A percentile compares a stretch with the other conserved stretches of the same genome.
These are phyloP conservation scores for Agelastica alni DNA, from an alignment of 2,888 invertebrate genomes.

Conservation along the genomic window DNA sequence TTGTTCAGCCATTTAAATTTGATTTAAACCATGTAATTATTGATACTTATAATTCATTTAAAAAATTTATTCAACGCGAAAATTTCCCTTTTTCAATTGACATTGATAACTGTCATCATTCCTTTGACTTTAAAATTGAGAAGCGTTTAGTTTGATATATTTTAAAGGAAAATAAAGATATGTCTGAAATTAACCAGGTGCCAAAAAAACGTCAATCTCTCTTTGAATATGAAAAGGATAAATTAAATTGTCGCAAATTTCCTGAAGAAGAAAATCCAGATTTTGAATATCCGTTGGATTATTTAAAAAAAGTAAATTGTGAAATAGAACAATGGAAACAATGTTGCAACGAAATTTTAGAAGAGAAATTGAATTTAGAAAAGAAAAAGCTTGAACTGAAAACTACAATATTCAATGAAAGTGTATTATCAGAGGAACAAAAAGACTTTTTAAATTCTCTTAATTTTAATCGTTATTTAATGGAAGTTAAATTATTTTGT, in stretches of 20 bases:
- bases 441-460: constrained; percentile 20
- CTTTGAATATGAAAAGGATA: constrained; percentile 1
- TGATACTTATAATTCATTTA: no score
- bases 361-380: constrained; percentile 15
- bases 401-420: constrained; percentile 18
- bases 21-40: no score
- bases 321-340: constrained; percentile 27
- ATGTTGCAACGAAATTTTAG: constrained; percentile 9
- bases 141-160: no score
- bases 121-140: no score
- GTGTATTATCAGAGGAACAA: constrained; percentile 17
- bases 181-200: neutral
- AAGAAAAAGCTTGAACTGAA: constrained; percentile 15
- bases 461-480: constrained; percentile 19
- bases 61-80: no score
- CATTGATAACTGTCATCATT: no score
- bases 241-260: constrained; percentile 8
- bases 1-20: no score
- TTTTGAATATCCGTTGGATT: constrained; percentile 17
- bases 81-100: no score
- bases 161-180: no score
- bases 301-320: constrained; percentile 22
- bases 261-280: constrained; percentile 9
- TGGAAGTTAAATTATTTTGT: constrained; percentile 14
- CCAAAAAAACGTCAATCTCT: neutral